These are phyloP conservation scores for Oreochromis aureus DNA, from an alignment of 2,113 vertebrate genomes.

Conservation along the genomic window DNA sequence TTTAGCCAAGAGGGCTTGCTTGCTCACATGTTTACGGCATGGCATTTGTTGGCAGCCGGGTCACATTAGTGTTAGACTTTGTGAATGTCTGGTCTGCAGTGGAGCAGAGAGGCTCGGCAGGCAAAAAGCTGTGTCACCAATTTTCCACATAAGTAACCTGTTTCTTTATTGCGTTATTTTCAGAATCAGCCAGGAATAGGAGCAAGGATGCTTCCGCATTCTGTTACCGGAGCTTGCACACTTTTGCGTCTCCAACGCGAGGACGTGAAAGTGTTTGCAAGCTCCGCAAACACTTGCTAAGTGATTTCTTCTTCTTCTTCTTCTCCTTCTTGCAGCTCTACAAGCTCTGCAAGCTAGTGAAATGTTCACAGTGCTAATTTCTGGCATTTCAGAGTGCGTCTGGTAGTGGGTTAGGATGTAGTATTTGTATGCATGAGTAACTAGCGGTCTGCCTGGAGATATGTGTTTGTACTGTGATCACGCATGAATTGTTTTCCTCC, in stretches of 20 bases:
- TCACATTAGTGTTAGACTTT: constrained; percentile 2
- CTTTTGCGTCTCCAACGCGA: neutral
- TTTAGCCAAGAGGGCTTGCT: constrained; percentile 36
- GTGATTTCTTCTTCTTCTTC: neutral
- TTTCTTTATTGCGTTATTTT: neutral
- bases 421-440: neutral
- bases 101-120: neutral
- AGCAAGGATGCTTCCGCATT: neutral
- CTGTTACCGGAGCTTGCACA: neutral
- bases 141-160: neutral
- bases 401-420: neutral
- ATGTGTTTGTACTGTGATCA: neutral
- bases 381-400: neutral
- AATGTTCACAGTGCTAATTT: neutral
- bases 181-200: neutral
- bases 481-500: neutral
- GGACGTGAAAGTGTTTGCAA: neutral
- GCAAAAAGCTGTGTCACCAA: neutral
- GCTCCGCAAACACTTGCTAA: neutral
- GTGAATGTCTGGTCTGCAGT: constrained; percentile 1
- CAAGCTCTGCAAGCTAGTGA: neutral
- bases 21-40: constrained; percentile 32
- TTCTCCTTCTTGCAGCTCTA: neutral
- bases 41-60: constrained; percentile 6
- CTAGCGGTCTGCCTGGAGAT: neutral